Percentiles rank a stretch among this genome's conserved stretches.
phyloP scores from a whole-genome alignment of 2,113 vertebrate genomes.

The Oryzias woworae region DNA sequence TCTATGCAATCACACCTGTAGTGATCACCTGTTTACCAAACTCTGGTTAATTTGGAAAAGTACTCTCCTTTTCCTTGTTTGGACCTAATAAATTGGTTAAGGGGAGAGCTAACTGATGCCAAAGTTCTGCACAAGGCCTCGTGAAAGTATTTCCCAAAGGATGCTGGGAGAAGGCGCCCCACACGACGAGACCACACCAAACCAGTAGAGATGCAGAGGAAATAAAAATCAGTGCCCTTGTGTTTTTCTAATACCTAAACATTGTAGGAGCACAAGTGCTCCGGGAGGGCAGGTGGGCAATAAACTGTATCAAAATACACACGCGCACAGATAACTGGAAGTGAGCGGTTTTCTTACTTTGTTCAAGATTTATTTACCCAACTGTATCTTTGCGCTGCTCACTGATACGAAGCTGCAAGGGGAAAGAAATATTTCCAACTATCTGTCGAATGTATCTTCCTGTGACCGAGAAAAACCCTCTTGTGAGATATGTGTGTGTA shows the following conservation, averaged over 20 bases:
- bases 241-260: slow-evolving; percentile 36
- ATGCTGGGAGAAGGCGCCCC: slow-evolving; percentile 10
- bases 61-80: too few relatives aligned
- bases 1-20: too few relatives aligned
- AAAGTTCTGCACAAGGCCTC: slow-evolving; percentile 45
- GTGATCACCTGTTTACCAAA: too few relatives aligned
- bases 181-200: slow-evolving; percentile 31
- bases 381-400: slow-evolving; percentile 72
- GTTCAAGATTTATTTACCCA: slow-evolving; percentile 74
- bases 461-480: slow-evolving; percentile 58
- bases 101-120: slow-evolving; percentile 4
- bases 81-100: slow-evolving; percentile 1
- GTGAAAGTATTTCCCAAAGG: slow-evolving; percentile 27
- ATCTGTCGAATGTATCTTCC: slow-evolving; percentile 74
- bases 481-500: slow-evolving; percentile 32
- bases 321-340: slow-evolving; percentile 46
- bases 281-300: slow-evolving; percentile 23
- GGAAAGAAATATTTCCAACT: slow-evolving; percentile 74
- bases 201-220: slow-evolving; percentile 21
- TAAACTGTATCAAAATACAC: slow-evolving; percentile 36
- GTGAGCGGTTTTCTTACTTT: slow-evolving; percentile 65
- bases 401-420: slow-evolving; percentile 69
- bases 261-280: slow-evolving; percentile 25
- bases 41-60: too few relatives aligned
- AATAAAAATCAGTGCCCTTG: slow-evolving; percentile 37